Conservation (phyloP, 2,797 vertebrate species). For the Lates japonicus region DNA sequence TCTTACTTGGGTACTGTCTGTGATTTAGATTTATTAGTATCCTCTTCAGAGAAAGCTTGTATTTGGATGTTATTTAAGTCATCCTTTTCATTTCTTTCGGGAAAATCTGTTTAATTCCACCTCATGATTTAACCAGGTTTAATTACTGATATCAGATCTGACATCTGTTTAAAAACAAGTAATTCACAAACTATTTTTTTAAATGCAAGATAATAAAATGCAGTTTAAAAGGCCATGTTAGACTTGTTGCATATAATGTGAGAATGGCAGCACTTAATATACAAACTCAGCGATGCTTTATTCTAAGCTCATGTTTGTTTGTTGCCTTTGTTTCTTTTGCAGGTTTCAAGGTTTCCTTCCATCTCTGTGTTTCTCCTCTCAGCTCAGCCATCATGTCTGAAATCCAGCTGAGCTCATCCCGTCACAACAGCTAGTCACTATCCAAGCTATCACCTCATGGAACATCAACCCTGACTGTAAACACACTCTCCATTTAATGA, state of each 20-base stretch:
- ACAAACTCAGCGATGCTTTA: neutral
- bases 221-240: neutral
- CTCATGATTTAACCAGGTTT: neutral
- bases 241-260: neutral
- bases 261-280: neutral
- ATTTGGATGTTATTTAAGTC: neutral
- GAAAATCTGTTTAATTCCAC: neutral
- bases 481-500: neutral
- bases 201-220: neutral
- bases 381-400: slow-evolving; percentile 21
- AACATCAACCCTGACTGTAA: neutral
- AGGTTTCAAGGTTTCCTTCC: slow-evolving; percentile 21
- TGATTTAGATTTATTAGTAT: neutral
- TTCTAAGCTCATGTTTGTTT: slow-evolving; percentile 1
- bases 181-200: neutral
- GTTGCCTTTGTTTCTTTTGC: slow-evolving; percentile 28
- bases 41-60: neutral
- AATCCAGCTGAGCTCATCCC: neutral
- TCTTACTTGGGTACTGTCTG: neutral
- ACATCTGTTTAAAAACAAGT: neutral
- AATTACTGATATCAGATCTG: neutral
- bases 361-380: neutral
- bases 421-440: neutral
- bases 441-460: neutral
- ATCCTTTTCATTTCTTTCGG: neutral